A percentile compares a stretch with the other conserved stretches of the same genome.
Conservation (phyloP, 2,113 vertebrate genomes). For the Galemys pyrenaicus region DNA sequence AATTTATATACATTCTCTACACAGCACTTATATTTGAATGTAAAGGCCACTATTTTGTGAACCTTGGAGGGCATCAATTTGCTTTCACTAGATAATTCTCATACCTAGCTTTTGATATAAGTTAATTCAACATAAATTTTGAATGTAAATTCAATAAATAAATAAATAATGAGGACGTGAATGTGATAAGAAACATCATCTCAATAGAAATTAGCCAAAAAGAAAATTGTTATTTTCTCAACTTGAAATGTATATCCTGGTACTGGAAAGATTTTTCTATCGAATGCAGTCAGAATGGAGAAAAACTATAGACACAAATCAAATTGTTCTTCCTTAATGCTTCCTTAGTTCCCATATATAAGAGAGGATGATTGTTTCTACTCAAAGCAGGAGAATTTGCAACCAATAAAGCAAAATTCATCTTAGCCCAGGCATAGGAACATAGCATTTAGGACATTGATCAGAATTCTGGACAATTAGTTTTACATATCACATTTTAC, state of each 20-base stretch:
- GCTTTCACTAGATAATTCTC: neutral
- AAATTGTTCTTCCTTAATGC: neutral
- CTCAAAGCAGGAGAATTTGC: no score
- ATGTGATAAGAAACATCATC: neutral
- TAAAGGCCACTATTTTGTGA: neutral
- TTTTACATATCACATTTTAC: neutral
- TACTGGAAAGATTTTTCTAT: neutral
- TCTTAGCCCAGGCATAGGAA: neutral
- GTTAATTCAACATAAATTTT: neutral
- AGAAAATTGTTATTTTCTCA: neutral
- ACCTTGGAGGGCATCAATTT: neutral
- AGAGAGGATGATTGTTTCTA: no score
- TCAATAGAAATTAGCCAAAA: neutral
- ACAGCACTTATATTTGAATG: neutral
- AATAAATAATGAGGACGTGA: neutral
- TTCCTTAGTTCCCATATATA: neutral
- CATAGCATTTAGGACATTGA: neutral
- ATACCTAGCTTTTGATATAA: neutral
- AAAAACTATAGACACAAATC: neutral
- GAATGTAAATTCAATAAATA: neutral
- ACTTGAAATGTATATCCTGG: neutral
- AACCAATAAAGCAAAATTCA: no score
- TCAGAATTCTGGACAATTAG: neutral
- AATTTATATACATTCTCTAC: neutral
- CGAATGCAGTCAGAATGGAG: neutral